Evolutionary conservation across 2,113 vertebrate genomes (phyloP).

Genomic region (Apteryx mantelli): DNA sequence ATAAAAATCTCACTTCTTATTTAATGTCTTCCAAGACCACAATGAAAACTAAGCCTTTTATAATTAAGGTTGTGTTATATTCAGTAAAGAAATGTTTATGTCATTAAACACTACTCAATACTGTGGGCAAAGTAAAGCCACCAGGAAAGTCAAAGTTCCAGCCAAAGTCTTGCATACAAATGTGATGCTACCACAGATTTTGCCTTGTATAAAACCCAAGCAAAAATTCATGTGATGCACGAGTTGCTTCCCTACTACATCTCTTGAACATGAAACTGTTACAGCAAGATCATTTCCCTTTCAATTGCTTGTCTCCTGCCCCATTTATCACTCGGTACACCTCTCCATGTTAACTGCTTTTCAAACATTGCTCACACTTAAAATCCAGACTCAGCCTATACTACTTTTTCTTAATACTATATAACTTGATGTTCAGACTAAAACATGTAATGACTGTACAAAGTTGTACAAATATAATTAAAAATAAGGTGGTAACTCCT

Average conservation of each 20-base stretch:
- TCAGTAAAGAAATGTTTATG: not conserved
- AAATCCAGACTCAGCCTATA: conserved; percentile 43
- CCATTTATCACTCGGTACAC: conserved; percentile 26
- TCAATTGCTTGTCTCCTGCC: not conserved
- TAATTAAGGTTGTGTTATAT: not conserved
- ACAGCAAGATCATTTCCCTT: not conserved
- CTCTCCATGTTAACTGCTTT: conserved; percentile 49
- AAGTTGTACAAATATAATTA: conserved; percentile 52
- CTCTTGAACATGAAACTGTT: not conserved
- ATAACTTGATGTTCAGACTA: conserved; percentile 43
- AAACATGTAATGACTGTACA: conserved; percentile 47
- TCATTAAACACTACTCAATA: not conserved
- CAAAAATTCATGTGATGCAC: not conserved
- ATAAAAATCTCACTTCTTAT: not conserved
- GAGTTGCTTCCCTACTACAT: accelerated
- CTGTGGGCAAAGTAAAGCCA: not conserved
- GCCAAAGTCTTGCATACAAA: not conserved
- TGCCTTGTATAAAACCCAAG: not conserved
- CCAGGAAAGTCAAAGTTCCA: not conserved
- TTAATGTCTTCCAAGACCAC: not conserved
- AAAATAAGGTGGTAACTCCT: not conserved
- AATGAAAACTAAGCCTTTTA: not conserved
- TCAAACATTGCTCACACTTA: conserved; percentile 47
- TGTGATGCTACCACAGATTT: accelerated
- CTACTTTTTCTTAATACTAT: conserved; percentile 21